Conservation (phyloP, 2,113 vertebrate genomes). For the Urocolius indicus region DNA sequence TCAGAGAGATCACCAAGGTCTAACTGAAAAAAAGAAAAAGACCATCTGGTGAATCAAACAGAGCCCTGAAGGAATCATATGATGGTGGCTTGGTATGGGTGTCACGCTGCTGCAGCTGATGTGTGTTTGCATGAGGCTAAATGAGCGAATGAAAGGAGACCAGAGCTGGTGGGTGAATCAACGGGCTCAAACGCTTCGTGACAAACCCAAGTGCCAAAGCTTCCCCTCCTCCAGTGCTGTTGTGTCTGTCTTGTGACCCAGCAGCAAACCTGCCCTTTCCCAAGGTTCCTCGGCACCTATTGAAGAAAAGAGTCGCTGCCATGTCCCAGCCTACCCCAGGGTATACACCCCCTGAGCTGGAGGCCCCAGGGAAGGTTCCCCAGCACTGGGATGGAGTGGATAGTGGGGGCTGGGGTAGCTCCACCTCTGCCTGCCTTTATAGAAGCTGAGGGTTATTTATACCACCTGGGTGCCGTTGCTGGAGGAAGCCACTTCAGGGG, state of each 20-base stretch:
- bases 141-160: not conserved
- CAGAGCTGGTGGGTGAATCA: not conserved
- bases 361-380: not conserved
- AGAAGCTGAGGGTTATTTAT: not conserved
- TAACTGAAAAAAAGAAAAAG: not conserved
- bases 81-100: not conserved
- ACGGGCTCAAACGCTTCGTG: not conserved
- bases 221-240: not conserved
- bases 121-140: not conserved
- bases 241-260: not conserved
- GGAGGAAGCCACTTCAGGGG: not conserved
- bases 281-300: accelerated
- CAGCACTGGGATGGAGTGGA: not conserved
- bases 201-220: not conserved
- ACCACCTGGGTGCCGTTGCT: not conserved
- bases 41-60: not conserved
- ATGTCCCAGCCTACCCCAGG: accelerated
- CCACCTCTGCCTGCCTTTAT: not conserved
- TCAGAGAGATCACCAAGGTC: not conserved
- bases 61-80: not conserved
- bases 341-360: accelerated
- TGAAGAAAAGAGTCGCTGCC: accelerated
- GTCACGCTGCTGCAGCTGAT: slow-evolving; percentile 12
- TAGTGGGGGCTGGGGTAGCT: not conserved
- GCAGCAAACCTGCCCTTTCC: accelerated